Evolutionary conservation across 2,888 invertebrate genomes (phyloP), one percentile per base, ranked within the genome.

Genomic region (Dastarcus helophoroides): DNA sequence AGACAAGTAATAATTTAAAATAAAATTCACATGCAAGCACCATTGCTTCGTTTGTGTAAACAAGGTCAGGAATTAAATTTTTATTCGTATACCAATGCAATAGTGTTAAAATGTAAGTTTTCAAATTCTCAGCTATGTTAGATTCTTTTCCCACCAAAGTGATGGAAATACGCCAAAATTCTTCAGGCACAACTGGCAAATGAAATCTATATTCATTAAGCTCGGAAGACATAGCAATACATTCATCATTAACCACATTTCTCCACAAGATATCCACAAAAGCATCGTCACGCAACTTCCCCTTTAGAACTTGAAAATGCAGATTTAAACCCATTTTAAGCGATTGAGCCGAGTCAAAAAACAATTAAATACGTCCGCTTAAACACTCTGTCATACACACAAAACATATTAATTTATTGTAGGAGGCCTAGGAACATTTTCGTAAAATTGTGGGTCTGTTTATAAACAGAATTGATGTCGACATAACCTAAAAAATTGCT

Each of bases 201-300:
- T 19, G 6, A 19, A 6, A 6, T 6, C 19, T 6, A 8, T 19
- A 19, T 19, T 19, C 19, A 8, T 19, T 19, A 7, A 7, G 7
- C 7, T 19, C n/a, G 6, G 19, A 8, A 7, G 19, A 8, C 19
- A 7, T 19, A 7, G n/a, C n/a, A 19, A 19, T 7, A 19, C 19
- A 6, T 19, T 19, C 19, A 7, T 19, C 19, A 8, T 19, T 7
- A 8, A 8, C 6, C n/a, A 19, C n/a, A 7, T 19, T n/a, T 19
- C n/a, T 6, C 19, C 19, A 19, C n/a, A 19, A 19, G 6, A 19
- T 19, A 19, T 19, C 19, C n/a, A 19, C 19, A n/a, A n/a, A n/a
- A n/a, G n/a, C n/a, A n/a, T n/a, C n/a, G n/a, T n/a, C n/a, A n/a
- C n/a, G n/a, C n/a, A n/a, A n/a, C n/a, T n/a, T n/a, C n/a, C n/a